A percentile compares a stretch with the other conserved stretches of the same genome.
These are phyloP conservation scores for Apomyelois bistriatella DNA, from an alignment of 2,888 invertebrate genomes.

Conservation along the genomic window DNA sequence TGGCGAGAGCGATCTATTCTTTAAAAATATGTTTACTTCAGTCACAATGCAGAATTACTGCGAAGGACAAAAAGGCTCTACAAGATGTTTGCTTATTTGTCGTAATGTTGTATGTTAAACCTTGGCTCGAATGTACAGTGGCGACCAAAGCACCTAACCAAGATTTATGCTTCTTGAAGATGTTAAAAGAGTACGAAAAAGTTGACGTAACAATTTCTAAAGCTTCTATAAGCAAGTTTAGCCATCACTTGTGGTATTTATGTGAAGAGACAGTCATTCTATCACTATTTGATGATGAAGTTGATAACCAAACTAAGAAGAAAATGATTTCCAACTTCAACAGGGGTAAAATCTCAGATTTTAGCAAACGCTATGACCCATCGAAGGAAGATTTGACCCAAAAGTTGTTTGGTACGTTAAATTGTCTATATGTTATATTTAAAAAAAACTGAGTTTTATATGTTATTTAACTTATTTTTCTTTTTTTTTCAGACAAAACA, in stretches of 20 bases:
- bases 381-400: not conserved
- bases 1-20: conserved; percentile 18
- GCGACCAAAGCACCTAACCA: conserved; percentile 15
- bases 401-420: too few species aligned
- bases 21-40: conserved; percentile 12
- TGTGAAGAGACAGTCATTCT: not conserved
- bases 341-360: not conserved
- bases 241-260: conserved; percentile 14
- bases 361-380: not conserved
- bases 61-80: conserved; percentile 11
- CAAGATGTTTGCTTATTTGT: conserved; percentile 17
- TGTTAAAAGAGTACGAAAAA: conserved; percentile 8
- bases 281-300: not conserved
- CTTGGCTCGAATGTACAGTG: conserved; percentile 15
- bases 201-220: conserved; percentile 16
- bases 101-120: conserved; percentile 8
- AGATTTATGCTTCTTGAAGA: conserved; percentile 15
- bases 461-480: too few species aligned
- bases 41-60: conserved; percentile 12
- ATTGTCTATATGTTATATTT: not conserved
- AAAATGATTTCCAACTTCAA: not conserved
- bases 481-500: not conserved
- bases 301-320: not conserved
- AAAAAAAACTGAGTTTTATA: not conserved
- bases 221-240: conserved; percentile 20